Percentiles rank a stretch among this genome's conserved stretches.
Conservation (phyloP, 2,888 invertebrate species). For the Girardia tigrina region DNA sequence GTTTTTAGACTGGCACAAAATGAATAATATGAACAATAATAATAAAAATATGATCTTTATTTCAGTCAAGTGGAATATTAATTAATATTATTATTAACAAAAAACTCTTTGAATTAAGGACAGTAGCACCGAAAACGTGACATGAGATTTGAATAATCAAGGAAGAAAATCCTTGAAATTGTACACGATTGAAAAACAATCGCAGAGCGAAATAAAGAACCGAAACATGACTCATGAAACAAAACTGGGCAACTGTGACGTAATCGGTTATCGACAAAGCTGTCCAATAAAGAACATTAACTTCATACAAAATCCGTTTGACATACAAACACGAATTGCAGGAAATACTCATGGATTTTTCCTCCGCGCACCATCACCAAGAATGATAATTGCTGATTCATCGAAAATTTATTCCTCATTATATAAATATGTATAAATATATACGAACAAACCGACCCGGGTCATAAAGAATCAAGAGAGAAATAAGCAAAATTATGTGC, state of each 20-base stretch:
- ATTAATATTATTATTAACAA: too few relatives aligned
- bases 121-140: too few relatives aligned
- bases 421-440: too few relatives aligned
- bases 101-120: too few relatives aligned
- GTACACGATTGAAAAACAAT: neutral
- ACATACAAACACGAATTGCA: constrained; percentile 13
- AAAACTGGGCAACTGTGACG: constrained; percentile 6
- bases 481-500: neutral
- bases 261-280: constrained; percentile 11
- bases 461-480: neutral
- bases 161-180: neutral
- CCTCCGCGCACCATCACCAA: neutral
- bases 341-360: constrained; percentile 15
- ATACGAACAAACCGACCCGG: constrained; percentile 6
- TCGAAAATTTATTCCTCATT: constrained; percentile 9
- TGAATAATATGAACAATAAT: too few relatives aligned
- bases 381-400: constrained; percentile 18
- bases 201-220: constrained; percentile 8
- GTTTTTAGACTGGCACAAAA: too few relatives aligned
- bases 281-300: neutral
- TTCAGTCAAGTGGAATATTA: too few relatives aligned
- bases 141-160: neutral
- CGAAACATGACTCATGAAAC: neutral
- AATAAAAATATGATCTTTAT: too few relatives aligned
- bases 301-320: neutral